Evolutionary conservation across 2,797 vertebrate genomes (phyloP).

Genomic region (Petrocephalus sullivani): DNA sequence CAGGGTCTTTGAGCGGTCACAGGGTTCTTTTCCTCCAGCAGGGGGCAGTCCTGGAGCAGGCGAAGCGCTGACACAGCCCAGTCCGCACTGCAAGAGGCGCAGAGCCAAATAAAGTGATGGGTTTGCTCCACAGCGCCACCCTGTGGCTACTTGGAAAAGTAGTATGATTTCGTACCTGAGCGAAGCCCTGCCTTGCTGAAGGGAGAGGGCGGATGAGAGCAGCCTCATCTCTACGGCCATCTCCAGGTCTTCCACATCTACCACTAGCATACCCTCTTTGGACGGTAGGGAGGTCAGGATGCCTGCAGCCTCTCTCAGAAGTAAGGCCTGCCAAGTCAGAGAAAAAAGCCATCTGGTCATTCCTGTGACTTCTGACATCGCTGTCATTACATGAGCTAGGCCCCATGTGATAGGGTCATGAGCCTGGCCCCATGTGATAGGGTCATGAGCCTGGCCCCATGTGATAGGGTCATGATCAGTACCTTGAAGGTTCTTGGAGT

Average conservation of each 20-base stretch:
- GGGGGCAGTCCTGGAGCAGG: conserved; percentile 70
- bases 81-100: conserved; percentile 60
- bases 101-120: neutral
- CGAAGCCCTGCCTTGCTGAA: conserved; percentile 69
- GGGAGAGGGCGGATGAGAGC: conserved; percentile 66
- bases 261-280: conserved; percentile 30
- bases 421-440: no score
- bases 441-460: neutral
- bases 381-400: neutral
- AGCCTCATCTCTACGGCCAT: conserved; percentile 65
- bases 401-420: neutral
- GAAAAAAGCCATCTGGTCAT: conserved; percentile 9
- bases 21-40: conserved; percentile 42
- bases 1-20: neutral
- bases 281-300: conserved; percentile 54
- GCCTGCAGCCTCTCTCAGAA: conserved; percentile 67
- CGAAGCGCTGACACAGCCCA: conserved; percentile 68
- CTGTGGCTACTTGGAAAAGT: neutral
- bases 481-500: conserved; percentile 55
- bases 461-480: neutral
- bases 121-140: neutral
- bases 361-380: neutral
- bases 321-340: conserved; percentile 57
- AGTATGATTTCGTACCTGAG: conserved; percentile 57
- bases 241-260: conserved; percentile 66